Conservation (phyloP, 2,797 vertebrate genomes). For the Aselliscus stoliczkanus region DNA sequence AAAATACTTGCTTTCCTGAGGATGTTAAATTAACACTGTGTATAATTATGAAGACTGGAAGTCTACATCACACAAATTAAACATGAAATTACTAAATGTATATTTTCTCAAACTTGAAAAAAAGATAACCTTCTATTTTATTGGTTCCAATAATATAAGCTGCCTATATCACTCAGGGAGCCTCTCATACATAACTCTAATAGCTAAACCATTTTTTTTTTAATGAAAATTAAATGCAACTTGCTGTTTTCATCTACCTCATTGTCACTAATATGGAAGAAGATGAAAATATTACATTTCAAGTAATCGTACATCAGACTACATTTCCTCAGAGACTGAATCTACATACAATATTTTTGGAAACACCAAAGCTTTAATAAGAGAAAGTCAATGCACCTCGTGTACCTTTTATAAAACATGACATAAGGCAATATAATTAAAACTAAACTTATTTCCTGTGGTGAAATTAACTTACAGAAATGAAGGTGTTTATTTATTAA, state of each 20-base stretch:
- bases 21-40: background rate
- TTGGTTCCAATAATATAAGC: background rate
- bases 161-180: background rate
- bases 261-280: conserved; percentile 53
- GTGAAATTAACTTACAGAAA: conserved; percentile 88
- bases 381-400: conserved; percentile 81
- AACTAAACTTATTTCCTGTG: conserved; percentile 86
- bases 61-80: background rate
- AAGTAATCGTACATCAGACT: conserved; percentile 59
- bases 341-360: conserved; percentile 69
- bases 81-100: background rate
- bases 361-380: conserved; percentile 80
- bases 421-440: conserved; percentile 86
- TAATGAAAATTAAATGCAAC: conserved; percentile 20
- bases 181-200: background rate
- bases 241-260: conserved; percentile 50
- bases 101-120: background rate
- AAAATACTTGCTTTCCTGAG: background rate
- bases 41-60: background rate
- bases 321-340: conserved; percentile 62
- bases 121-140: background rate
- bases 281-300: conserved; percentile 69
- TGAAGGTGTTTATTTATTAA: conserved; percentile 90
- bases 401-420: conserved; percentile 87
- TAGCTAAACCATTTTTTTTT: background rate